These are phyloP conservation scores for Tachysurus vachellii DNA, from an alignment of 2,113 vertebrate species.

Conservation along the genomic window DNA sequence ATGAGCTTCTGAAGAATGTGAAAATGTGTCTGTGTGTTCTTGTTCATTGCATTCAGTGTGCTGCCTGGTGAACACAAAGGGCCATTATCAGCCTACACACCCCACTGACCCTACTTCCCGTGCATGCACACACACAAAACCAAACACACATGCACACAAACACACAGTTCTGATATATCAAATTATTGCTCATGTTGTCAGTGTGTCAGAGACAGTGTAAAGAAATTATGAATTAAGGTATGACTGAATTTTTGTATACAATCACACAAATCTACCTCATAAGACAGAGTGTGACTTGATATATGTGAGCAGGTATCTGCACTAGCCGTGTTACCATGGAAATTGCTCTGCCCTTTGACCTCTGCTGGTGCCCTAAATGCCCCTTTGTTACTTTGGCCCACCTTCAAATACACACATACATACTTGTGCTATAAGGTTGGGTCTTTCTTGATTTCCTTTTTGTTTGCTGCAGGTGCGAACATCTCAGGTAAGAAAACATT, in stretches of 20 bases:
- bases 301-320: slow-evolving; percentile 23
- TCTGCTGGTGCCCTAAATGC: slow-evolving; percentile 37
- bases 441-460: background rate
- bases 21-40: background rate
- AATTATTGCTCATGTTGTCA: background rate
- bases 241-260: background rate
- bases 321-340: slow-evolving; percentile 27
- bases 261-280: background rate
- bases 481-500: slow-evolving; percentile 28
- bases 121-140: background rate
- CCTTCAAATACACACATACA: slow-evolving; percentile 14
- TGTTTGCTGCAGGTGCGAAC: slow-evolving; percentile 6
- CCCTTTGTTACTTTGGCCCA: slow-evolving; percentile 39
- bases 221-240: background rate
- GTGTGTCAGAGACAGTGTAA: background rate
- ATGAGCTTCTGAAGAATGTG: too few species aligned
- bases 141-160: background rate
- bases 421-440: slow-evolving; percentile 12
- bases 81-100: slow-evolving; percentile 35
- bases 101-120: slow-evolving; percentile 20
- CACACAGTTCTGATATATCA: background rate
- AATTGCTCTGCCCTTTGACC: slow-evolving; percentile 37
- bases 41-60: background rate
- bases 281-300: slow-evolving; percentile 5
- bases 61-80: slow-evolving; percentile 43